These are phyloP conservation scores for Bellardia bayeri DNA, from an alignment of 2,888 invertebrate genomes.

Conservation along the genomic window DNA sequence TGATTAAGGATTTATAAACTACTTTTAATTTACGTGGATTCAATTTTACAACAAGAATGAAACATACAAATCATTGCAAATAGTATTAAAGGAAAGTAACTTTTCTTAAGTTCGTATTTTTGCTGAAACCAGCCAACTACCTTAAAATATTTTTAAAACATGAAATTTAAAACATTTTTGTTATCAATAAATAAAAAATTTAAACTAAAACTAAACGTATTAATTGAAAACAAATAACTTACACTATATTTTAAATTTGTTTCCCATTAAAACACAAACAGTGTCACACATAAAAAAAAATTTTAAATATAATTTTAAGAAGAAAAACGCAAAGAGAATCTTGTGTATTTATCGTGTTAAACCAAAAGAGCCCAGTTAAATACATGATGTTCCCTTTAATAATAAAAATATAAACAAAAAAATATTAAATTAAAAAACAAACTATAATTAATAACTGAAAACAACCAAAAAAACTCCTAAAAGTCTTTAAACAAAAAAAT, in stretches of 20 bases:
- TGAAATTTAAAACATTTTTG: slow-evolving; percentile 21
- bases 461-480: slow-evolving; percentile 34
- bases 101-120: too few relatives aligned
- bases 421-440: background rate
- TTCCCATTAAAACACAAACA: slow-evolving; percentile 28
- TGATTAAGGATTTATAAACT: too few relatives aligned
- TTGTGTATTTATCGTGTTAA: slow-evolving; percentile 67
- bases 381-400: slow-evolving; percentile 65
- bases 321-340: slow-evolving; percentile 55
- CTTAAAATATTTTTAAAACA: too few relatives aligned
- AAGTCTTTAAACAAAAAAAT: slow-evolving; percentile 58
- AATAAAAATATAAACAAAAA: background rate
- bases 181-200: slow-evolving; percentile 27
- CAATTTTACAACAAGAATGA: too few relatives aligned
- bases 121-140: too few relatives aligned
- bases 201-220: background rate
- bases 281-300: background rate
- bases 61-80: too few relatives aligned
- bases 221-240: slow-evolving; percentile 39
- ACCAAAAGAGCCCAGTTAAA: slow-evolving; percentile 67
- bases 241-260: slow-evolving; percentile 10
- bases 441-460: slow-evolving; percentile 17
- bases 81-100: too few relatives aligned
- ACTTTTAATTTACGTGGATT: too few relatives aligned
- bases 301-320: background rate